Evolutionary conservation across 2,113 vertebrate genomes (phyloP), one percentile per base, ranked within the genome.

Genomic region (Psophia crepitans): DNA sequence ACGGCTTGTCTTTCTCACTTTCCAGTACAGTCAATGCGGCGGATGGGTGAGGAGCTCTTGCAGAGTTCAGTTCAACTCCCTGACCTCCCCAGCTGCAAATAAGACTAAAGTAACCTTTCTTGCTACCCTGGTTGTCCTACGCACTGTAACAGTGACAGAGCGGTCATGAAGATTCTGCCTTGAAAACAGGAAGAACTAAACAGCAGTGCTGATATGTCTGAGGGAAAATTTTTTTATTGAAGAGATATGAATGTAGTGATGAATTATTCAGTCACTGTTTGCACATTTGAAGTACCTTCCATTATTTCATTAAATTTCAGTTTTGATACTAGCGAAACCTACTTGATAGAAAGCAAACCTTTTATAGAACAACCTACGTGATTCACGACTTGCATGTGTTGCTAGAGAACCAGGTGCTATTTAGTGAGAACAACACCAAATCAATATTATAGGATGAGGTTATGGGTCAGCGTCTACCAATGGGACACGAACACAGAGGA

Each of bases 251-350:
- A 84, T 68, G 56, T 78, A 83, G 33, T 73, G 91, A 95, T 80
- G 49, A 87, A 91, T 91, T 93, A 85, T 54, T 87, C 69, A 95
- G 85, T 79, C 33, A 39, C 12, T 73, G 19, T 79, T 83, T 39
- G 84, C 54, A 86, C 76, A 75, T 79, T 94, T 79, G 70, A 8
- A 5, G 82, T 86, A 96, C 91, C 57, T 94, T 93, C 71, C 21
- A 48, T 84, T 84, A 95, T 96, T 96, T 71, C 39, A 61, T 89
- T 76, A 71, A 48, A 95, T 94, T 93, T 92, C 91, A 65, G 69
- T 86, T 94, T 95, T 3, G 0, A 65, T 95, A 94, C 80, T 39
- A 57, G 41, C 68, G 19, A 7, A 8, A 8, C 17, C 56, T 71
- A 22, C 23, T 24, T 63, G 21, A 41, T 33, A 65, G 63, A 89